These are phyloP conservation scores for Drosophila anceps DNA, from an alignment of 2,888 invertebrate species.

Conservation along the genomic window DNA sequence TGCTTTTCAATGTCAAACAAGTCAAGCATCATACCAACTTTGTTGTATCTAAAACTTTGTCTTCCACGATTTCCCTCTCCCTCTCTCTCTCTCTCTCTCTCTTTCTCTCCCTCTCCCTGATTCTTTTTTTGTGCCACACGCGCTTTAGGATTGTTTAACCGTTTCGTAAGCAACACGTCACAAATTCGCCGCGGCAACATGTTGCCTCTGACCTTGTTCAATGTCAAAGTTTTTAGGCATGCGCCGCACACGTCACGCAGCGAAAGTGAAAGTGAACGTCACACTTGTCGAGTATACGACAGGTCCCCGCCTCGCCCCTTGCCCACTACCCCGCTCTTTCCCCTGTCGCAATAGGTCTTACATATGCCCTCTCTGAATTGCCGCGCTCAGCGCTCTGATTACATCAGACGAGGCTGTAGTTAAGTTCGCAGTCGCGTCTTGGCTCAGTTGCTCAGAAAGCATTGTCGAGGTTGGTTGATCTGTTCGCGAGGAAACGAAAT, in stretches of 20 bases:
- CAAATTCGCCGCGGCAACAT: conserved; percentile 49
- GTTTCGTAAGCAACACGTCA: conserved; percentile 67
- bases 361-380: conserved; percentile 34
- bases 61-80: neutral
- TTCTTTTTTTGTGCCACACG: conserved; percentile 27
- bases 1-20: conserved; percentile 76
- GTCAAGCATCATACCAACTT: conserved; percentile 56
- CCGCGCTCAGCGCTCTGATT: conserved; percentile 47
- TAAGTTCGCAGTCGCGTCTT: conserved; percentile 28
- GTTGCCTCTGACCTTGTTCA: conserved; percentile 77
- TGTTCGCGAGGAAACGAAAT: neutral
- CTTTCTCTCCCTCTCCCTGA: neutral
- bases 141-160: conserved; percentile 33
- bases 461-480: conserved; percentile 64
- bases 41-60: conserved; percentile 39
- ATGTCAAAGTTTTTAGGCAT: conserved; percentile 64
- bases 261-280: conserved; percentile 77
- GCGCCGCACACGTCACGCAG: conserved; percentile 51
- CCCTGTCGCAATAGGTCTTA: neutral
- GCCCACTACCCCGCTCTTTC: neutral
- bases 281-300: conserved; percentile 26
- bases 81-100: conserved; percentile 3
- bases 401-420: conserved; percentile 59
- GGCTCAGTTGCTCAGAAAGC: conserved; percentile 61
- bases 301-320: no score